Evolutionary conservation across 2,888 invertebrate genomes (phyloP), one percentile per base, ranked within the genome.

Genomic region (Dryadula phaetusa): DNA sequence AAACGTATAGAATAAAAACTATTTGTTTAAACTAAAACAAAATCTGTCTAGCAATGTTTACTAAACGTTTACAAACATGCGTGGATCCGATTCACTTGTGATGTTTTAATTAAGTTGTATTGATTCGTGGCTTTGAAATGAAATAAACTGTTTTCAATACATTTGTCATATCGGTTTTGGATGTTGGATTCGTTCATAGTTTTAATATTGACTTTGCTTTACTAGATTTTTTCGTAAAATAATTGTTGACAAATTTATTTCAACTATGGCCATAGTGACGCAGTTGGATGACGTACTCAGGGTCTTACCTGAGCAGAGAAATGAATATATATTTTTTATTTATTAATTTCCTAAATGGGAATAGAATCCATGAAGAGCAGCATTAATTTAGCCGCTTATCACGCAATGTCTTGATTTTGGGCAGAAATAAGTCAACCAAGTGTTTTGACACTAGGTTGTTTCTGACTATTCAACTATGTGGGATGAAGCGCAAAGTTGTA

Each of bases 101-200:
- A 60, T 44, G n/a, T 60, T 60, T 60, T 60, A 44, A 60, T 28
- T 25, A 44, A 60, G 18, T 44, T 32, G 28, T 18, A 44, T 44
- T 42, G 25, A 60, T 44, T 28, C 10, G 42, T 60, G 28, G 60
- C 54, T 44, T 20, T 44, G 18, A 60, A 60, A 60, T 44, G 28
- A 60, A 60, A 60, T 44, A 44, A 44, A 42, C 44, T 58, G 28
- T 58, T 42, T 42, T 28, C 58, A 44, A 44, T 58, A 18, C 1
- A 44, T 58, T 18, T 28, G 28, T 28, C 18, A 42, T 42, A 28
- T 40, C 22, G 16, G 25, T 58, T 28, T 58, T 10, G 16, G 16
- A 58, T 42, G 42, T 25, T 40, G 16, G 12, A 10, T n/a, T n/a
- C 42, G 34, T 14, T 3, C 20, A 14, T 34, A 37, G 22, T 8